Evolutionary conservation across 2,797 vertebrate species (phyloP).

Genomic region (Brachyrhaphis roseni): DNA sequence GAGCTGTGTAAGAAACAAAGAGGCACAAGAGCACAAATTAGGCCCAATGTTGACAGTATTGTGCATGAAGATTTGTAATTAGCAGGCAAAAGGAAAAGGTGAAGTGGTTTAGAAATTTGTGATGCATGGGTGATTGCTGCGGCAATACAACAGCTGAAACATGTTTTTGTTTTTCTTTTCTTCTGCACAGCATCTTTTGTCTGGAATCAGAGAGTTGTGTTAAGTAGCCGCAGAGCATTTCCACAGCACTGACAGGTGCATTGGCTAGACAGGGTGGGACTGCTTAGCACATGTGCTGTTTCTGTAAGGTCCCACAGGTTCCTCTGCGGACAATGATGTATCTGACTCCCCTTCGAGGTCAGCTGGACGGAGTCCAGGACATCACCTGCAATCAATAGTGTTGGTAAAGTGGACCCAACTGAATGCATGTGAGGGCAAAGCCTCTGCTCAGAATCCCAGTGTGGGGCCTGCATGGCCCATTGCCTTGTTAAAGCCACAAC

Average conservation of each 20-base stretch:
- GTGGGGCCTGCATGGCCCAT: slow-evolving; percentile 81
- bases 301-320: slow-evolving; percentile 74
- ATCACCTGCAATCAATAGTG: slow-evolving; percentile 85
- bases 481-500: slow-evolving; percentile 79
- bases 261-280: slow-evolving; percentile 49
- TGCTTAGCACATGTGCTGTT: slow-evolving; percentile 59
- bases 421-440: slow-evolving; percentile 74
- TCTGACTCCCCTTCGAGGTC: slow-evolving; percentile 79
- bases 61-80: slow-evolving; percentile 83
- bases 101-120: slow-evolving; percentile 55
- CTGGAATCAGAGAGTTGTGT: slow-evolving; percentile 28
- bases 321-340: slow-evolving; percentile 81
- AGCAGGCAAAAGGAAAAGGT: slow-evolving; percentile 73
- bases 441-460: slow-evolving; percentile 73
- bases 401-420: slow-evolving; percentile 84
- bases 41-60: slow-evolving; percentile 84
- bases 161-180: slow-evolving; percentile 3
- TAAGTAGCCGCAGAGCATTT: slow-evolving; percentile 33
- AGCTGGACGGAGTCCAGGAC: slow-evolving; percentile 82
- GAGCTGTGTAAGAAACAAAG: slow-evolving; percentile 83
- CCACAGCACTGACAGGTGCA: slow-evolving; percentile 55
- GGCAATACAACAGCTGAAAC: slow-evolving; percentile 35
- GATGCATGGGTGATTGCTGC: slow-evolving; percentile 44
- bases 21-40: slow-evolving; percentile 77
- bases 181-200: slow-evolving; percentile 20